Conservation (phyloP, 2,113 vertebrate species). For the Junco hyemalis region DNA sequence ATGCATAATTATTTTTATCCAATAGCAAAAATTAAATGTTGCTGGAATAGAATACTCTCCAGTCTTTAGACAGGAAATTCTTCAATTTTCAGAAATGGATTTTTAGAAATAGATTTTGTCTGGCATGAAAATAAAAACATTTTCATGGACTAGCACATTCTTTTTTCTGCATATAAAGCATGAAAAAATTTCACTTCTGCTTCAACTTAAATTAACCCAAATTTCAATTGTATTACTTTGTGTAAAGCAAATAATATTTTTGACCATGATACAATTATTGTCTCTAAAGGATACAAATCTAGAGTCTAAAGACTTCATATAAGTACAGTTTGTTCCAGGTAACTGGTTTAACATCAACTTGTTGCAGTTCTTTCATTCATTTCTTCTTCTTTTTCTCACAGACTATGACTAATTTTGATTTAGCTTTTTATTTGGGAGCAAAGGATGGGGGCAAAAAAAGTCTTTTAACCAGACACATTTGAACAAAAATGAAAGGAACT, state of each 20-base stretch:
- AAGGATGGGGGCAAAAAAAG: neutral
- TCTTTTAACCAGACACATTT: neutral
- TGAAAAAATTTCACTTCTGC: neutral
- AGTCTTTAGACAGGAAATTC: neutral
- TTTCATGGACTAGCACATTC: neutral
- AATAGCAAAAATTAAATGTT: neutral
- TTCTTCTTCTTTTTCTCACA: constrained; percentile 25
- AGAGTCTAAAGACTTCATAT: neutral
- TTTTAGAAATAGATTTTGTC: neutral
- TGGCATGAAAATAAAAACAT: neutral
- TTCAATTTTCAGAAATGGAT: neutral
- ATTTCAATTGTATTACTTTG: neutral
- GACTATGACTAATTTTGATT: constrained; percentile 27
- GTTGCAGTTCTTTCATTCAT: neutral
- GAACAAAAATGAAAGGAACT: neutral
- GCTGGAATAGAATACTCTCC: neutral
- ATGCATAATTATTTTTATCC: neutral
- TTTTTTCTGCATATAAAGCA: neutral
- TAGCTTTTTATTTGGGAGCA: neutral
- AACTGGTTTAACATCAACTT: neutral
- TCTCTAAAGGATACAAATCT: neutral
- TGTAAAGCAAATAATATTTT: neutral
- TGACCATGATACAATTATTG: neutral
- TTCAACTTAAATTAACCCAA: neutral
- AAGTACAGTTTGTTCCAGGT: neutral